Percentiles rank a stretch among this genome's conserved stretches.
These are phyloP conservation scores for Neosilurus hyrtlii DNA, from an alignment of 2,797 vertebrate species.

Conservation along the genomic window DNA sequence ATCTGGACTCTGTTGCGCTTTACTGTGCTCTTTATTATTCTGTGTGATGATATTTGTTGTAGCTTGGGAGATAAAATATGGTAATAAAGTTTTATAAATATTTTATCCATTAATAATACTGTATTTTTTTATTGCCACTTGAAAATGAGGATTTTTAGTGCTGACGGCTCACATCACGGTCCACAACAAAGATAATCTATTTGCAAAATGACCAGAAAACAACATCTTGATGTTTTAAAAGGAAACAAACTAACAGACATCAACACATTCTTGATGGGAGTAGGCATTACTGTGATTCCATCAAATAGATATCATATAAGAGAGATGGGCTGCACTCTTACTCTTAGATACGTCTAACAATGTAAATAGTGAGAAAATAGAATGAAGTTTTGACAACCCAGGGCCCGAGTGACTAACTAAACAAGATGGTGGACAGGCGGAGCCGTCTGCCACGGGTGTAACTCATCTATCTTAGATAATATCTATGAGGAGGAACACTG, in stretches of 20 bases:
- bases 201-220: background rate
- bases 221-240: background rate
- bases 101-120: slow-evolving; percentile 4
- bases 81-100: slow-evolving; percentile 53
- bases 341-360: no score
- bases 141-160: background rate
- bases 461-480: no score
- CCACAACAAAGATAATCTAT: background rate
- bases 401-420: no score
- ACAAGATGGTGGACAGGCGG: no score
- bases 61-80: slow-evolving; percentile 29
- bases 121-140: background rate
- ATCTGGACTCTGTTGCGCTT: slow-evolving; percentile 5
- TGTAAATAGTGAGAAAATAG: no score
- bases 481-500: no score
- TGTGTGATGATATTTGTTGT: slow-evolving; percentile 35
- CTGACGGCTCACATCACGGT: background rate
- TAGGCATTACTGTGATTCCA: background rate
- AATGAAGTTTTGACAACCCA: no score
- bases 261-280: background rate
- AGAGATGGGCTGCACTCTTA: no score
- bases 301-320: no score
- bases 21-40: background rate
- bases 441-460: no score
- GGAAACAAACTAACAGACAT: background rate